Evolutionary conservation across 2,113 vertebrate species (phyloP), one percentile per base, ranked within the genome.

Genomic region (Myotis davidii): DNA sequence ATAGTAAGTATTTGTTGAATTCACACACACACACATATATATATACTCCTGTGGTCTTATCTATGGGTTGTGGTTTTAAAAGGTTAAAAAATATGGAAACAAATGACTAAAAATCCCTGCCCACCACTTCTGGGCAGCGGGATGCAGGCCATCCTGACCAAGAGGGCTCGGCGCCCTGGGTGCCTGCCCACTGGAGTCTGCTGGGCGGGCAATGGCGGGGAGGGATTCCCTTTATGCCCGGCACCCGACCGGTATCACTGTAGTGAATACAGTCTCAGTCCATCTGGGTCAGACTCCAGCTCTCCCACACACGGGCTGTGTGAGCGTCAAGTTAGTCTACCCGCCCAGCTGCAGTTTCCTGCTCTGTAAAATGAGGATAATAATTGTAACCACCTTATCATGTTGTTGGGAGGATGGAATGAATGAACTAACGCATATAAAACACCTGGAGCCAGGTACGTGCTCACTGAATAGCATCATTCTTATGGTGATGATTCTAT

Each of bases 321-420:
- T 6, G 50, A 54, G 9, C 0, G 2, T 9, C 18, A 0, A 10
- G 27, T 18, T 14, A 1, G 18, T 4, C 21, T 29, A 3, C 20
- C 64, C 23, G 5, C 20, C 52, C 2, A n/a, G 39, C 50, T 34
- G 61, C 6, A 18, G 17, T 17, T 14, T 39, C 59, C 48, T 48
- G 29, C 2, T n/a, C 61, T n/a, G 8, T 5, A 9, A 13, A 27
- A 17, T 10, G 48, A n/a, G 52, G 17, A 9, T 14, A 27, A 10
- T 34, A 20, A 42, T 0, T 2, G 42, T 5, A 5, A 27, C 27
- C 3, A 4, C 34, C 54, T 27, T 1, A 6, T 3, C 3, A 9
- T 37, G 45, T 4, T 32, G 21, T 0, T 7, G 12, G 81, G 65
- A 9, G 25, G 59, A 25, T 9, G 21, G 39, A 12, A 12, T 65